Evolutionary conservation across 2,113 vertebrate genomes (phyloP).

Genomic region (Gracilinanus agilis): DNA sequence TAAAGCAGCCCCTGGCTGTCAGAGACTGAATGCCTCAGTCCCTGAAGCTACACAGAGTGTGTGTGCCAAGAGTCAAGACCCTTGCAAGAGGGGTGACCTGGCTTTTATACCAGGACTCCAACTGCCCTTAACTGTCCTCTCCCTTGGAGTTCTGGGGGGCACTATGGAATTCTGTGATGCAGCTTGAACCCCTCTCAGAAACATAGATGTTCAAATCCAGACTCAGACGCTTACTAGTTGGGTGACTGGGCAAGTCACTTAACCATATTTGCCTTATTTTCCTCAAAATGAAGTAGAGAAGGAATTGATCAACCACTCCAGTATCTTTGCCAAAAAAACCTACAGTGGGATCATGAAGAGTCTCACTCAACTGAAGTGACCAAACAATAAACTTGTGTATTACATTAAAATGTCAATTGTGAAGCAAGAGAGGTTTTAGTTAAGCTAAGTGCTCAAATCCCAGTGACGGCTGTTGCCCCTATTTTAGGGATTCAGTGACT

Average conservation of each 20-base stretch:
- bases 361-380: not conserved
- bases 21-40: no score
- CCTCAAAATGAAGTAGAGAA: not conserved
- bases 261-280: not conserved
- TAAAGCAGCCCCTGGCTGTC: no score
- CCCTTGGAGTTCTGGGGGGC: no score
- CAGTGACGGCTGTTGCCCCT: not conserved
- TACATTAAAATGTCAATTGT: not conserved
- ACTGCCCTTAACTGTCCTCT: no score
- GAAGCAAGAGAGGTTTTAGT: not conserved
- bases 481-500: not conserved
- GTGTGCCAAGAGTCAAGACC: no score
- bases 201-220: no score
- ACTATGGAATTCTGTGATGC: no score
- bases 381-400: not conserved
- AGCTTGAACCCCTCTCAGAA: no score
- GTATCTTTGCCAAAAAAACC: not conserved
- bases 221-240: not conserved
- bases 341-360: not conserved
- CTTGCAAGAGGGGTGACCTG: no score
- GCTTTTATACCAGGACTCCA: no score
- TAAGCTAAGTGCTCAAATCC: not conserved
- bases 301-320: not conserved
- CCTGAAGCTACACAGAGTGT: no score
- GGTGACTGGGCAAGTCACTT: not conserved